These are phyloP conservation scores for Euleptes europaea DNA, from an alignment of 2,113 vertebrate species.

Conservation along the genomic window DNA sequence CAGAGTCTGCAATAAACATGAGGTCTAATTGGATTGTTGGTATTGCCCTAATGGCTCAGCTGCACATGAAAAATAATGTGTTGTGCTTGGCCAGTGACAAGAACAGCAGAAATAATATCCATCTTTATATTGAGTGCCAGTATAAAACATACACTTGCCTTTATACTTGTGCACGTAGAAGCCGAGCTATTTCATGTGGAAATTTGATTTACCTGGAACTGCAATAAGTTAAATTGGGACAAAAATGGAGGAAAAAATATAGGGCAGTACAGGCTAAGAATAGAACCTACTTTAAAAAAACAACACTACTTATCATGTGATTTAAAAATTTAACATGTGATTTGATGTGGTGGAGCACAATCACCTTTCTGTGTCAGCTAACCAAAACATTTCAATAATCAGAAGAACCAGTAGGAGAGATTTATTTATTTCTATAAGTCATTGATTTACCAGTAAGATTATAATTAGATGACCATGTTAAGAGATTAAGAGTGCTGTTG, in stretches of 20 bases:
- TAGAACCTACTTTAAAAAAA: background rate
- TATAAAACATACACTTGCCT: background rate
- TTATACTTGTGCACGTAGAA: background rate
- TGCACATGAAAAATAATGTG: background rate
- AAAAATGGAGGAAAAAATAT: background rate
- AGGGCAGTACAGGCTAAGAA: background rate
- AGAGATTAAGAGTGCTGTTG: no score
- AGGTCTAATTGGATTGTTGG: background rate
- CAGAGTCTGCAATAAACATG: background rate
- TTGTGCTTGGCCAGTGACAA: background rate
- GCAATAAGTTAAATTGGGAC: background rate
- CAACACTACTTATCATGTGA: background rate
- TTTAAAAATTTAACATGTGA: background rate
- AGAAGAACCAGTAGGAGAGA: background rate
- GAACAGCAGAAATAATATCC: background rate
- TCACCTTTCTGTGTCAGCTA: background rate
- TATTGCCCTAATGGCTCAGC: background rate
- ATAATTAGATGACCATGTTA: no score
- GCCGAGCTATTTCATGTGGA: no score
- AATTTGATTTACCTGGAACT: background rate
- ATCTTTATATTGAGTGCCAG: background rate
- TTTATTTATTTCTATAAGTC: no score
- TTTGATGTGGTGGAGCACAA: background rate
- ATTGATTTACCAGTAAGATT: no score
- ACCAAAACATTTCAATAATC: background rate